Evolutionary conservation across 2,797 vertebrate genomes (phyloP).

Genomic region (Cheirogaleus major): DNA sequence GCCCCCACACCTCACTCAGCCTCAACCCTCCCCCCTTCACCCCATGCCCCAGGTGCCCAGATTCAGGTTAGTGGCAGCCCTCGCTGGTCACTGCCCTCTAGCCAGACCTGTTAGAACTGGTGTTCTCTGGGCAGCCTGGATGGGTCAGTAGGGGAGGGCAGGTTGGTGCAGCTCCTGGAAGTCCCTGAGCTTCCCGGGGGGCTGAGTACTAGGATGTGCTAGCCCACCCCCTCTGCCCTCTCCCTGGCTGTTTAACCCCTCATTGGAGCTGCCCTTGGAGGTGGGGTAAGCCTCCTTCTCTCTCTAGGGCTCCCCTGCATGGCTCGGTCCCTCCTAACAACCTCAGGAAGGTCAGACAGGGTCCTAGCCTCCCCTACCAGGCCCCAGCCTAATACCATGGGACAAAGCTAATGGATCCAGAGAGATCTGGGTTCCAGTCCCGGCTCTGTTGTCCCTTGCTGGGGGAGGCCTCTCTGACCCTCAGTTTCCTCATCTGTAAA

Average conservation of each 20-base stretch:
- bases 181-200: neutral
- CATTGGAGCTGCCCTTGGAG: neutral
- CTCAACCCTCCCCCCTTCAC: neutral
- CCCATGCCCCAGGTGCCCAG: neutral
- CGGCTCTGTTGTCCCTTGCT: neutral
- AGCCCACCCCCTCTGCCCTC: neutral
- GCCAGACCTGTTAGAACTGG: neutral
- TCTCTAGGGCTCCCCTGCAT: slow-evolving; percentile 49
- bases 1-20: neutral
- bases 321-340: neutral
- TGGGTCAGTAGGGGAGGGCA: neutral
- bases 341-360: neutral
- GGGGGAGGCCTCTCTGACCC: neutral
- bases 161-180: neutral
- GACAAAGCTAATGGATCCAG: neutral
- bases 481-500: slow-evolving; percentile 41
- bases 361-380: neutral
- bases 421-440: neutral
- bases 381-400: neutral
- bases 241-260: neutral
- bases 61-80: neutral
- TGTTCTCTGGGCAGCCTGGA: neutral
- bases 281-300: slow-evolving; percentile 40
- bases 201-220: neutral
- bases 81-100: neutral